phyloP scores from a whole-genome alignment of 2,113 vertebrate genomes.

The Todiramphus saurophagus region DNA sequence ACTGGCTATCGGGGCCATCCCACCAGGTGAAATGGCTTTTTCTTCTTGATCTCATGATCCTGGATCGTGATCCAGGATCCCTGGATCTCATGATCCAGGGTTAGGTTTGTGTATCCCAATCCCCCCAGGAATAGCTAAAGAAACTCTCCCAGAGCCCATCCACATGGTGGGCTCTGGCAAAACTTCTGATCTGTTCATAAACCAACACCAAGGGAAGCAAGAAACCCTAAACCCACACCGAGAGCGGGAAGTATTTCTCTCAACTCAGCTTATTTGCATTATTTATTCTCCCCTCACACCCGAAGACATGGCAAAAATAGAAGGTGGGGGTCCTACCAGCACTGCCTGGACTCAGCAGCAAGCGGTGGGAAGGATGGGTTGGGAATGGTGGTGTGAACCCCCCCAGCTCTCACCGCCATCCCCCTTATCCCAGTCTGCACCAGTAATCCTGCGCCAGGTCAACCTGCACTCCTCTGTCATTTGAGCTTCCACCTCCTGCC shows the following conservation, averaged over 20 bases:
- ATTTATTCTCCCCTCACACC: neutral
- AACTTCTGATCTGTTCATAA: neutral
- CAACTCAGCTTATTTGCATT: neutral
- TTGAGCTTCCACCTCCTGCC: neutral
- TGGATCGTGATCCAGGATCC: too few species aligned
- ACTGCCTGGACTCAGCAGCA: neutral
- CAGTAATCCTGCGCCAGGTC: neutral
- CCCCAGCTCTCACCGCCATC: neutral
- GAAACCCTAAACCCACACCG: neutral
- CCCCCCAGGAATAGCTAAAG: neutral
- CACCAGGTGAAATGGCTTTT: neutral
- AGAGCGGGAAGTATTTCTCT: neutral
- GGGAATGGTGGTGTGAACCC: neutral
- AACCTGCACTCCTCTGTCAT: rapidly evolving
- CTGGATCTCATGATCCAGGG: neutral
- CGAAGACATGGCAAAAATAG: rapidly evolving
- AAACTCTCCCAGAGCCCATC: neutral
- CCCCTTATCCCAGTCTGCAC: neutral
- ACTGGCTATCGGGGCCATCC: neutral
- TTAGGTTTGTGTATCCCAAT: neutral
- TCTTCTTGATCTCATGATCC: neutral
- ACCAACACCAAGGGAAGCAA: neutral
- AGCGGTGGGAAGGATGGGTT: rapidly evolving
- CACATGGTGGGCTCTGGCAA: rapidly evolving
- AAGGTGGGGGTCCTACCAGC: neutral